These are phyloP conservation scores for Apodemus agrarius DNA, from an alignment of 2,797 vertebrate genomes.

Conservation along the genomic window DNA sequence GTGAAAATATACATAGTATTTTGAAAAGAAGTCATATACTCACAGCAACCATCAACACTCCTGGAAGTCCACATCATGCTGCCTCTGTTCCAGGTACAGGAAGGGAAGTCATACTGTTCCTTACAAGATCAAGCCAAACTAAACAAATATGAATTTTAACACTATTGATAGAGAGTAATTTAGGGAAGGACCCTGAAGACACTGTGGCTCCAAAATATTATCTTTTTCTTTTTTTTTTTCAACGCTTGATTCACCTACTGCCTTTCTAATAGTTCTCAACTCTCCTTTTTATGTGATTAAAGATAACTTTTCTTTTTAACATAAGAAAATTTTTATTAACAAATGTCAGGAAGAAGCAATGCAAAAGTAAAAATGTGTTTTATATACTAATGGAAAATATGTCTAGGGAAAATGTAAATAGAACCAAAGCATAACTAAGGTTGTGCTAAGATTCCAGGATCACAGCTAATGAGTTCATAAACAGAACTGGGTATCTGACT, in stretches of 20 bases:
- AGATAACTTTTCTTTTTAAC: conserved; percentile 28
- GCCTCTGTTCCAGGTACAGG: no score
- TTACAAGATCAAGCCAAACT: no score
- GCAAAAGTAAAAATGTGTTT: background rate
- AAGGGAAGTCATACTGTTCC: no score
- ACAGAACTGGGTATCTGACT: background rate
- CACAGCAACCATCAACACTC: no score
- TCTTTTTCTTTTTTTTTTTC: conserved; percentile 27
- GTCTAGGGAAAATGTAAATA: background rate
- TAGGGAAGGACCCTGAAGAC: background rate
- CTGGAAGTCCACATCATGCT: no score
- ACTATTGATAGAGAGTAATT: background rate
- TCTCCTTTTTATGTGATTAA: conserved; percentile 59
- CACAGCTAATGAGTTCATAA: background rate
- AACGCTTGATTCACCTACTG: background rate
- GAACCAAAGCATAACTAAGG: background rate
- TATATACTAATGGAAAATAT: background rate
- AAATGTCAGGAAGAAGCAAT: background rate
- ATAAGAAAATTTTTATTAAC: background rate
- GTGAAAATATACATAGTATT: no score
- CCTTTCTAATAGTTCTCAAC: conserved; percentile 31
- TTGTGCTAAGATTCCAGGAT: background rate
- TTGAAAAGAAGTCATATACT: no score
- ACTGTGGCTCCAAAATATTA: background rate
- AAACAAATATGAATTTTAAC: background rate